Conservation (phyloP, 2,888 invertebrate species). For the Xanthia icteritia region DNA sequence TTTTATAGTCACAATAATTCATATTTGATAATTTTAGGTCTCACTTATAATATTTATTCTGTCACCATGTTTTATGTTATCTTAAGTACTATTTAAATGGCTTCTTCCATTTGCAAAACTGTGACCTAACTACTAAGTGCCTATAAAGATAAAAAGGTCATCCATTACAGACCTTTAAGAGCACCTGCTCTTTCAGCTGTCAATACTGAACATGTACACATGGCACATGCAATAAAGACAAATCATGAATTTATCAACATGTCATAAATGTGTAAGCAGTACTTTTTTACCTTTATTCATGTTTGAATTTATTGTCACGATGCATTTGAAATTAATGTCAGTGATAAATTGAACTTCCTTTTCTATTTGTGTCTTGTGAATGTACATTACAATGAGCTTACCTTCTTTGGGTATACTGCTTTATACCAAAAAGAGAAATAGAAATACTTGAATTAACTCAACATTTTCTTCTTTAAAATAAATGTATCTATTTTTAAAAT, state of each 20-base stretch:
- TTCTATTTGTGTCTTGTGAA: conserved; percentile 9
- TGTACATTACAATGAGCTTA: neutral
- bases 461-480: neutral
- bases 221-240: conserved; percentile 38
- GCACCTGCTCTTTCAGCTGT: conserved; percentile 61
- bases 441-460: neutral
- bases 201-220: conserved; percentile 27
- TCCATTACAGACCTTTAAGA: conserved; percentile 33
- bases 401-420: neutral
- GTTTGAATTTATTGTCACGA: conserved; percentile 33
- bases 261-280: conserved; percentile 36
- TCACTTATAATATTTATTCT: conserved; percentile 1
- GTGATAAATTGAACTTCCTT: conserved; percentile 28
- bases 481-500: neutral
- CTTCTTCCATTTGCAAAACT: conserved; percentile 33
- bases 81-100: conserved; percentile 14
- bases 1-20: neutral
- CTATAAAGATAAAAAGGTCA: conserved; percentile 39
- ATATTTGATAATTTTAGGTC: neutral
- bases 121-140: conserved; percentile 11
- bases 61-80: neutral
- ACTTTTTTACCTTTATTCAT: conserved; percentile 45
- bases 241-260: conserved; percentile 42
- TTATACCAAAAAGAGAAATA: neutral
- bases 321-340: conserved; percentile 26